Percentiles rank a stretch among this genome's conserved stretches.
Conservation (phyloP, 2,888 invertebrate species). For the Pandemis cinnamomeana region DNA sequence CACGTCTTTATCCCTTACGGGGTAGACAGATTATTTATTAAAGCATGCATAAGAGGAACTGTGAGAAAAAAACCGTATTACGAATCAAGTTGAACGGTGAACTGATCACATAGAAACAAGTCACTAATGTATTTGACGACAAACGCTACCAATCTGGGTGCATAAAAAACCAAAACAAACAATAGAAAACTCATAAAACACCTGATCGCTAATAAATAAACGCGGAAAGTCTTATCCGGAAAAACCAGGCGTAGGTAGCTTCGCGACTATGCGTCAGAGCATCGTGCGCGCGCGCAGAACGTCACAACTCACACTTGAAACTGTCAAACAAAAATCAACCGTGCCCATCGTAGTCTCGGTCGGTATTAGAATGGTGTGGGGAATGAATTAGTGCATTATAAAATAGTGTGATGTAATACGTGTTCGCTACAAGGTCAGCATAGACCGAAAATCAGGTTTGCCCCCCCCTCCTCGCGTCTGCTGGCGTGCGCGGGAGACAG, state of each 20-base stretch:
- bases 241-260: slow-evolving; percentile 76
- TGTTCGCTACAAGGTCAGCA: slow-evolving; percentile 79
- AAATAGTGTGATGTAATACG: slow-evolving; percentile 78
- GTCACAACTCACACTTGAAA: slow-evolving; percentile 44
- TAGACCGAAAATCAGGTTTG: slow-evolving; percentile 84
- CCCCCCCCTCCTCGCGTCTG: slow-evolving; percentile 55
- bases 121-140: slow-evolving; percentile 21
- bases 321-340: slow-evolving; percentile 44
- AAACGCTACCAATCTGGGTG: slow-evolving; percentile 27
- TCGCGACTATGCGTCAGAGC: slow-evolving; percentile 64
- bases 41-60: too few species aligned
- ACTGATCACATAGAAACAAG: slow-evolving; percentile 9
- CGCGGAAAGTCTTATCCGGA: slow-evolving; percentile 78
- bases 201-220: slow-evolving; percentile 56
- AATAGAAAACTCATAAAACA: slow-evolving; percentile 50
- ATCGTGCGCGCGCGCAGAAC: slow-evolving; percentile 49
- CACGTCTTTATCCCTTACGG: too few species aligned
- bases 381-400: slow-evolving; percentile 71
- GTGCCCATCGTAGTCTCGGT: slow-evolving; percentile 34
- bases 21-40: too few species aligned
- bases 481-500: slow-evolving; percentile 56
- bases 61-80: too few species aligned
- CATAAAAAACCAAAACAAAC: slow-evolving; percentile 48
- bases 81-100: too few species aligned
- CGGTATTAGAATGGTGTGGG: slow-evolving; percentile 39